These are phyloP conservation scores for Pseudomugil gertrudae DNA, from an alignment of 2,797 vertebrate species.

Conservation along the genomic window DNA sequence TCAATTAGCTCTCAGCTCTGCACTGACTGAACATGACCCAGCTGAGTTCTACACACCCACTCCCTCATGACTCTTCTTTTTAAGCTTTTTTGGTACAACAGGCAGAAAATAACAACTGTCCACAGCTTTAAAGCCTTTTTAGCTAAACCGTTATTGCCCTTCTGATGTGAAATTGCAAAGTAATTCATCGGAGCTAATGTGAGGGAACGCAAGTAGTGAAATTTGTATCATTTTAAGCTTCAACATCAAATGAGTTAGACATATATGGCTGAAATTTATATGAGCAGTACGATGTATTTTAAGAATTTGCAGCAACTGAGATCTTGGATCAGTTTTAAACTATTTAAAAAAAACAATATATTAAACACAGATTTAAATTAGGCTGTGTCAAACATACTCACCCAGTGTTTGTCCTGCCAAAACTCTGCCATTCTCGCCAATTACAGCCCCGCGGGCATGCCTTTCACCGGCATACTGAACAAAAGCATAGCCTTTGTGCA, in stretches of 20 bases:
- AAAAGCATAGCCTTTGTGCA: conserved; percentile 95
- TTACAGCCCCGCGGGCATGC: conserved; percentile 89
- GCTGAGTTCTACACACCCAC: conserved; percentile 22
- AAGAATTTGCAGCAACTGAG: not conserved
- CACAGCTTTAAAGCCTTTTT: conserved; percentile 28
- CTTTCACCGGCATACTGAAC: conserved; percentile 92
- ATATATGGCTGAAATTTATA: not conserved
- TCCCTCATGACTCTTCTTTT: conserved; percentile 32
- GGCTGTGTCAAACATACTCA: conserved; percentile 66
- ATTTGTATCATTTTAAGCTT: not conserved
- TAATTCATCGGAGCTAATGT: not conserved
- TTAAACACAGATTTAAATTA: not conserved
- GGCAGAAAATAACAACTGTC: conserved; percentile 15
- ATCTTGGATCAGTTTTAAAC: not conserved
- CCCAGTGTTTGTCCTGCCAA: conserved; percentile 92
- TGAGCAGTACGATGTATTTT: not conserved
- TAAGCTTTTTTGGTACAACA: not conserved
- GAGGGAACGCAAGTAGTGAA: not conserved
- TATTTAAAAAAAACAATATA: not conserved
- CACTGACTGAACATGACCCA: conserved; percentile 27
- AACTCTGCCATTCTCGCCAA: conserved; percentile 90
- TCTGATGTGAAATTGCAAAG: conserved; percentile 11
- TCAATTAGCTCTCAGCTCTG: conserved; percentile 12
- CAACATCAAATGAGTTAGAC: not conserved
- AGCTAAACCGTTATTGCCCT: conserved; percentile 17